A percentile compares a stretch with the other conserved stretches of the same genome.
Conservation (phyloP, 2,797 vertebrate species). For the Sternotherus odoratus region DNA sequence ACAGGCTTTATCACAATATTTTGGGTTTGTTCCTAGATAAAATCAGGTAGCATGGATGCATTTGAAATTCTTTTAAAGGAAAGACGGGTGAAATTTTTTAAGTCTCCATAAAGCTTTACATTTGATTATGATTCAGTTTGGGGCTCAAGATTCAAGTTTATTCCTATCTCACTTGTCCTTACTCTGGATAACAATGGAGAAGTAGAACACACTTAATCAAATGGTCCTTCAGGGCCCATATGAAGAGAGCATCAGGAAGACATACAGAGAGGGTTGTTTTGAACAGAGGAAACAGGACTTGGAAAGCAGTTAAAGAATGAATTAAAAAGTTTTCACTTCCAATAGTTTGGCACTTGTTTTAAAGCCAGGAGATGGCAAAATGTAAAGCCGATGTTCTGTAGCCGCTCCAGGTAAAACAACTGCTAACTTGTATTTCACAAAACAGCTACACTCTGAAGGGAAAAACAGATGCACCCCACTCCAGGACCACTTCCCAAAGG, state of each 20-base stretch:
- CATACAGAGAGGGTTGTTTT: not conserved
- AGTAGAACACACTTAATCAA: not conserved
- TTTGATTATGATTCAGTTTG: not conserved
- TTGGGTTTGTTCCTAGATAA: not conserved
- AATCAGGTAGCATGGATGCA: not conserved
- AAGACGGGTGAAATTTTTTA: not conserved
- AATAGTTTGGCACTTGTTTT: conserved; percentile 4
- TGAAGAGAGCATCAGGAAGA: not conserved
- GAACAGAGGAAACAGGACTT: conserved; percentile 40
- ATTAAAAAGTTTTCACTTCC: conserved; percentile 20
- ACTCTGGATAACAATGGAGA: not conserved
- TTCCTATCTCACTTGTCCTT: not conserved
- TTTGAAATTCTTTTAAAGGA: not conserved
- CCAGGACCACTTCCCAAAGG: conserved; percentile 15
- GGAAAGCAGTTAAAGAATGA: not conserved
- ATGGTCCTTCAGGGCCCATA: not conserved
- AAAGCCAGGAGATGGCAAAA: conserved; percentile 52
- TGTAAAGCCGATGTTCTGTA: conserved; percentile 64
- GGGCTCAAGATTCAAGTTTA: not conserved
- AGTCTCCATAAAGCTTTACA: not conserved
- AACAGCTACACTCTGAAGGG: not conserved
- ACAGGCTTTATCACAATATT: not conserved
- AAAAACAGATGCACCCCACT: not conserved
- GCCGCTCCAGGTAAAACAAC: conserved; percentile 37
- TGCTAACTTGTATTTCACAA: not conserved